A percentile compares a stretch with the other conserved stretches of the same genome.
phyloP scores from a whole-genome alignment of 2,113 vertebrate species.

The Furnarius figulus region DNA sequence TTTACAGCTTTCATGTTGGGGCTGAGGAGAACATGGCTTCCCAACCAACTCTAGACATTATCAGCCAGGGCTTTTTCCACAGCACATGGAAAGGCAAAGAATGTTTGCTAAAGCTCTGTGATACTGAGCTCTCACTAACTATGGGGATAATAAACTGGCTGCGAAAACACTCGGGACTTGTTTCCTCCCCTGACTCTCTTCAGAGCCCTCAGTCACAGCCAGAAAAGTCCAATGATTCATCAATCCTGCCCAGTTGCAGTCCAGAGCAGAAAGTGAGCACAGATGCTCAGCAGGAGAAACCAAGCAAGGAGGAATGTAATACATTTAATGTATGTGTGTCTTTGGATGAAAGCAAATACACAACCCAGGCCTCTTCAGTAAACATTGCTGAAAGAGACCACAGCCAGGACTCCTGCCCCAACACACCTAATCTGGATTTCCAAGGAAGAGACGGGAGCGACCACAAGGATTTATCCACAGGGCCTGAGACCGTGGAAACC shows the following conservation, averaged over 20 bases:
- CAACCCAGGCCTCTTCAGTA: neutral
- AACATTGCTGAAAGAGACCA: neutral
- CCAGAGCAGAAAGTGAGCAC: neutral
- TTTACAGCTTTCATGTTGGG: constrained; percentile 86
- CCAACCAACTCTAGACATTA: constrained; percentile 74
- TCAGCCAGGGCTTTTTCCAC: constrained; percentile 80
- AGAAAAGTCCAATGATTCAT: neutral
- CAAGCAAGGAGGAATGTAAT: neutral
- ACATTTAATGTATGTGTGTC: neutral
- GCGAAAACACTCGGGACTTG: constrained; percentile 56
- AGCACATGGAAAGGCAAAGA: constrained; percentile 88
- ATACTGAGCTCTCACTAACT: constrained; percentile 84
- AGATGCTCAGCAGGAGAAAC: neutral
- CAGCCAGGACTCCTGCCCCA: neutral
- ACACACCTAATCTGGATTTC: neutral
- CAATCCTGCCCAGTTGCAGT: neutral
- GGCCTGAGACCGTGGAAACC: neutral
- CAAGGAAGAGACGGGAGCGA: neutral
- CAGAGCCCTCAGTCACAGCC: constrained; percentile 18
- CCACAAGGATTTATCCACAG: neutral
- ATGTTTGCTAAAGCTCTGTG: constrained; percentile 85
- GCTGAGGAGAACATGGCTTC: constrained; percentile 85
- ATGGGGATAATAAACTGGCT: constrained; percentile 89
- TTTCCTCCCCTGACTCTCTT: constrained; percentile 22
- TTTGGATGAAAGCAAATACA: neutral